Percentiles rank a stretch among this genome's conserved stretches.
Evolutionary conservation across 2,113 vertebrate genomes (phyloP).

Genomic region (Varanus komodoensis): DNA sequence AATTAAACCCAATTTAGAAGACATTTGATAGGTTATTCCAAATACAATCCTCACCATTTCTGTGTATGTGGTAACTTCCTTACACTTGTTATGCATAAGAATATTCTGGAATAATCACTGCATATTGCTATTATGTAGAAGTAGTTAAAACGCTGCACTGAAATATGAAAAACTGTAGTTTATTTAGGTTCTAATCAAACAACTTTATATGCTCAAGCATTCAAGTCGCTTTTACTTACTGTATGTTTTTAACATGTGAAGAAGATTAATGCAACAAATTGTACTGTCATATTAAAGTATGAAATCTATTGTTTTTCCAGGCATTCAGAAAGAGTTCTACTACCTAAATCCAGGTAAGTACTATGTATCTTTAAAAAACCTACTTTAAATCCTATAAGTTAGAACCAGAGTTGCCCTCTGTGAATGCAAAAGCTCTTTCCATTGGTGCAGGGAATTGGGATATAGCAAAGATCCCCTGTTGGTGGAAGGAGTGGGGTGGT

Average conservation of each 20-base stretch:
- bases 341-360: neutral
- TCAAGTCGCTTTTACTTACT: neutral
- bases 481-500: neutral
- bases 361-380: neutral
- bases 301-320: neutral
- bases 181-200: neutral
- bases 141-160: conserved; percentile 30
- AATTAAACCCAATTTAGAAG: conserved; percentile 72
- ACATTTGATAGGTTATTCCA: conserved; percentile 58
- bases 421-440: neutral
- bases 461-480: neutral
- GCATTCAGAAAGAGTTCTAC: neutral
- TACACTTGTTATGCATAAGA: conserved; percentile 27
- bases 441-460: neutral
- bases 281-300: neutral
- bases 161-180: neutral
- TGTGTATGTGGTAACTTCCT: neutral
- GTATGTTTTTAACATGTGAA: neutral
- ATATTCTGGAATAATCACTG: neutral
- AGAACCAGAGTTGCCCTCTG: neutral
- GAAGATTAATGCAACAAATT: neutral
- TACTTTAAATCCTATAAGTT: neutral
- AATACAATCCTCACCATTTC: conserved; percentile 36
- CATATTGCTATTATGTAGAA: conserved; percentile 18
- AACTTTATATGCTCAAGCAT: neutral